Base-by-base conservation (phyloP, 2,797 vertebrate species). In the Parambassis ranga region DNA sequence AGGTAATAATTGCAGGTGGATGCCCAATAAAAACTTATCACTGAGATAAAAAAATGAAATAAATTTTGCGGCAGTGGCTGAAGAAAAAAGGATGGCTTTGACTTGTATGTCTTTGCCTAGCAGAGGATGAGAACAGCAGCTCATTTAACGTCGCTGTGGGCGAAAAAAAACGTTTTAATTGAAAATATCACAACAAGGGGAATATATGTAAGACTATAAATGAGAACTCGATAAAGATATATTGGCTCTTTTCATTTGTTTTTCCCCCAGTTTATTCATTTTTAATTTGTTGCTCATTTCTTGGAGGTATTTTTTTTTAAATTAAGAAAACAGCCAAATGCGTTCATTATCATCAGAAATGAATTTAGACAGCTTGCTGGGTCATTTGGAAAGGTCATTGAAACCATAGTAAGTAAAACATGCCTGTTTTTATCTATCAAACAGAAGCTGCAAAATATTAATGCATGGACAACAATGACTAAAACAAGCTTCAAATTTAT, bases 1-100 rank as follows among this genome's bases (percentile, higher is more conserved):
- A 50, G 72, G 59, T 80, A 79, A 86, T 85, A 85, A 86, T 66
- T 85, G 66, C 67, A 85, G 61, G 58, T 64, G 63, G 76, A 75
- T 35, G 66, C 58, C 44, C 56, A 73, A 75, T 79, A 77, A 82
- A 72, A 82, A 81, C 83, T 65, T 78, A 86, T 85, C 48, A 74
- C 70, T 3, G 65, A 80, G 63, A 79, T 84, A 82, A 87, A 82
- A 87, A 82, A 82, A 52, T 18, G 20, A 58, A 77, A 76, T 63
- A 55, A 69, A 66, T 30, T 13, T 28, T 23, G 32, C 1, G 3
- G 46, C 65, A 0, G 49, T 10, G 60, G 39, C 46, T 69, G n/a
- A 14, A 58, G 28, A 46, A 31, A 52, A 46, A 31, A 52, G 14
- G 71, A 78, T 44, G 56, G 16, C 41, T n/a, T n/a, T n/a, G n/a